Conservation (phyloP, 2,797 vertebrate species). For the Phrynocephalus guinanensis region DNA sequence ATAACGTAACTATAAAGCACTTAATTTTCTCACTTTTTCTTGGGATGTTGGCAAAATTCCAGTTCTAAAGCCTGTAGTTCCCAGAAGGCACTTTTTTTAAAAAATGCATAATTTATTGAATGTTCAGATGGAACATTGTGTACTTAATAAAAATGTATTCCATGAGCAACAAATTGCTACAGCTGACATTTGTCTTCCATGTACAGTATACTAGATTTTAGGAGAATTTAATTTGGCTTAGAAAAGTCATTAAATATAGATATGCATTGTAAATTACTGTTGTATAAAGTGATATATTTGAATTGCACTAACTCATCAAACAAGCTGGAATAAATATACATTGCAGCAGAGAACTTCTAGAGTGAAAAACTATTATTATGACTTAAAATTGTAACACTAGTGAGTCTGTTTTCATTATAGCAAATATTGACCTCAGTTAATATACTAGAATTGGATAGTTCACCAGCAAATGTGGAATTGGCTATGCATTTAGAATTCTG, state of each 20-base stretch:
- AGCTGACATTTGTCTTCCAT: constrained; percentile 67
- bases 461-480: constrained; percentile 24
- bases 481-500: neutral
- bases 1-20: constrained; percentile 48
- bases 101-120: constrained; percentile 72
- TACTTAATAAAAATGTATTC: constrained; percentile 57
- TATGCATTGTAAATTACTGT: constrained; percentile 72
- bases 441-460: constrained; percentile 52
- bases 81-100: constrained; percentile 67
- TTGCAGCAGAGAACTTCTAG: constrained; percentile 58
- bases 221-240: constrained; percentile 72
- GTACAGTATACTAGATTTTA: constrained; percentile 67
- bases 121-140: constrained; percentile 69
- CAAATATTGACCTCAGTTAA: constrained; percentile 48
- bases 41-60: constrained; percentile 69
- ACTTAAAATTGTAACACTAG: constrained; percentile 43
- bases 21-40: constrained; percentile 62
- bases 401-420: constrained; percentile 30
- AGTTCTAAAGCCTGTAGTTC: constrained; percentile 68
- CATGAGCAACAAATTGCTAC: constrained; percentile 67
- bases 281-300: constrained; percentile 65
- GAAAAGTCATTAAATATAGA: constrained; percentile 70
- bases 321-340: constrained; percentile 66
- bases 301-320: constrained; percentile 71
- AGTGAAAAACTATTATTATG: constrained; percentile 65